Evolutionary conservation across 2,113 vertebrate species (phyloP).

Genomic region (Leucopsar rothschildi): DNA sequence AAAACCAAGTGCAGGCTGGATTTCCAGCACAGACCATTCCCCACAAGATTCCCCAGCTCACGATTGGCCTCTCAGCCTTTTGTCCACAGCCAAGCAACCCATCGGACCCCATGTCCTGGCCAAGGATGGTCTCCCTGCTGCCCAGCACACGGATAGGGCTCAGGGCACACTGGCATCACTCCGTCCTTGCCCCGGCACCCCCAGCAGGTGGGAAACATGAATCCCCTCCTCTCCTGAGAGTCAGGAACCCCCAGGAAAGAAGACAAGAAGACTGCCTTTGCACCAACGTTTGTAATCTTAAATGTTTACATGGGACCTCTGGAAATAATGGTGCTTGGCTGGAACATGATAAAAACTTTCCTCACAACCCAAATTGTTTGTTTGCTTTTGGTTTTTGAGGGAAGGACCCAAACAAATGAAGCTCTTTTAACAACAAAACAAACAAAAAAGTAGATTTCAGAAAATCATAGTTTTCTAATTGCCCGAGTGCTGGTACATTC

Average conservation of each 20-base stretch:
- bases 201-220: neutral
- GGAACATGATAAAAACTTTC: neutral
- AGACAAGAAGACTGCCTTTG: neutral
- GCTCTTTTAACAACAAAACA: neutral
- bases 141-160: neutral
- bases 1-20: neutral
- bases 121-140: neutral
- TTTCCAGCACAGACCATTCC: neutral
- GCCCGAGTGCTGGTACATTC: neutral
- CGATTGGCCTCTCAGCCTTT: fast-evolving
- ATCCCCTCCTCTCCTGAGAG: fast-evolving
- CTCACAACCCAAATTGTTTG: neutral
- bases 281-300: neutral
- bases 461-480: neutral
- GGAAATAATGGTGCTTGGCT: neutral
- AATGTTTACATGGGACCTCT: neutral
- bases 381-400: neutral
- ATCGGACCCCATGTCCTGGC: neutral
- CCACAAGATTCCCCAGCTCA: neutral
- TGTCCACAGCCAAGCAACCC: too few species aligned
- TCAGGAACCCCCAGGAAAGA: neutral
- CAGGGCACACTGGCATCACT: fast-evolving
- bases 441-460: neutral
- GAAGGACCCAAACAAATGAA: neutral
- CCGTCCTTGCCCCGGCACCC: fast-evolving